phyloP scores from a whole-genome alignment of 2,797 vertebrate genomes.

The Eurystomus glaucurus region DNA sequence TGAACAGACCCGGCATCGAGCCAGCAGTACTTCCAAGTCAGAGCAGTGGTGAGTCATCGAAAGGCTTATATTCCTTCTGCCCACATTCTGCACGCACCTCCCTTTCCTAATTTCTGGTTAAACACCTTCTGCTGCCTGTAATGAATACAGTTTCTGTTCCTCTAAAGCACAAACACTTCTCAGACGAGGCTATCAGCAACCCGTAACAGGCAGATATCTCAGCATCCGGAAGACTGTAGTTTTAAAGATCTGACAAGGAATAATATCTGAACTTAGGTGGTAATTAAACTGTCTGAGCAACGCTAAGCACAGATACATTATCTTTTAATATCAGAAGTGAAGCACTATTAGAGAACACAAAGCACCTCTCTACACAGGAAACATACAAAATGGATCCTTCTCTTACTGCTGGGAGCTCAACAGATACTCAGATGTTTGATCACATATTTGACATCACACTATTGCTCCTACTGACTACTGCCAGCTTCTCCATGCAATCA shows the following conservation, averaged over 20 bases:
- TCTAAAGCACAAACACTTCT: slow-evolving; percentile 40
- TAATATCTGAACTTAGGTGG: slow-evolving; percentile 78
- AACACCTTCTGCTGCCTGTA: slow-evolving; percentile 17
- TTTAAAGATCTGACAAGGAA: slow-evolving; percentile 74
- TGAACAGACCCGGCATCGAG: background rate
- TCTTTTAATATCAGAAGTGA: slow-evolving; percentile 76
- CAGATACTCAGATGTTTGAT: slow-evolving; percentile 54
- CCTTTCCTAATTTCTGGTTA: slow-evolving; percentile 20
- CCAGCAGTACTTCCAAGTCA: background rate
- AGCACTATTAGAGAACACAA: slow-evolving; percentile 73
- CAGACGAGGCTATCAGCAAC: slow-evolving; percentile 42
- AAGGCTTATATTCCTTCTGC: background rate
- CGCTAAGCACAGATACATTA: slow-evolving; percentile 68
- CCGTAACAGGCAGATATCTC: slow-evolving; percentile 65
- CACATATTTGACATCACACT: slow-evolving; percentile 53
- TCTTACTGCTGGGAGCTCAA: slow-evolving; percentile 56
- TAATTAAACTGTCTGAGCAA: slow-evolving; percentile 77
- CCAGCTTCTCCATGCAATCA: slow-evolving; percentile 35
- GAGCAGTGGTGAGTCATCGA: background rate
- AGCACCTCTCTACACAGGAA: slow-evolving; percentile 65
- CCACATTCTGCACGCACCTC: background rate
- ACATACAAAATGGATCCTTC: slow-evolving; percentile 74
- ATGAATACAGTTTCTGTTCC: background rate
- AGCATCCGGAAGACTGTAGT: slow-evolving; percentile 50
- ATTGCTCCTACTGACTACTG: slow-evolving; percentile 67